These are phyloP conservation scores for Glyptemys insculpta DNA, from an alignment of 2,797 vertebrate genomes.

Conservation along the genomic window DNA sequence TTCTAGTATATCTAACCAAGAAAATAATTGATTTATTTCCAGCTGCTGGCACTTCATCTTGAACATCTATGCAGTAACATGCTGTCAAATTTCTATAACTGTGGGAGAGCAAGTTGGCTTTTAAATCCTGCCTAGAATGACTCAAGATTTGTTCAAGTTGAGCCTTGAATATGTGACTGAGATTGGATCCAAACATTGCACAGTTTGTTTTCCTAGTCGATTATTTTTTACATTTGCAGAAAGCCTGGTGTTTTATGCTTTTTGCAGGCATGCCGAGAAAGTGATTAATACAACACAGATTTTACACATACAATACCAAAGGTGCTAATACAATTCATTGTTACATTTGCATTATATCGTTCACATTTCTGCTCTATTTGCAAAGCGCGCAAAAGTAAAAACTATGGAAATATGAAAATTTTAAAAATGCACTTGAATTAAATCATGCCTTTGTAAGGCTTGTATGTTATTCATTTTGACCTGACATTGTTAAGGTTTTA, in stretches of 20 bases:
- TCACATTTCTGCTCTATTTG: neutral
- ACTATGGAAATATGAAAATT: neutral
- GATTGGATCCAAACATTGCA: neutral
- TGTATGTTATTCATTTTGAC: conserved; percentile 19
- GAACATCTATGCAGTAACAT: neutral
- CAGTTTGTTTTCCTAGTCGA: neutral
- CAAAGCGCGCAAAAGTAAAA: neutral
- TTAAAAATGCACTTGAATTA: neutral
- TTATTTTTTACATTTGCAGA: neutral
- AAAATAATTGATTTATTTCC: conserved; percentile 34
- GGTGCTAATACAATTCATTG: neutral
- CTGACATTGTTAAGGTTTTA: conserved; percentile 13
- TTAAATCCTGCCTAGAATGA: conserved; percentile 15
- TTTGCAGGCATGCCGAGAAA: neutral
- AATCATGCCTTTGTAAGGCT: conserved; percentile 31
- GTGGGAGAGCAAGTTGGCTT: neutral
- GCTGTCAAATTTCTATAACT: neutral
- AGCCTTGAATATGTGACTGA: conserved; percentile 33
- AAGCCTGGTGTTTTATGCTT: neutral
- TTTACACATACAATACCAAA: conserved; percentile 13
- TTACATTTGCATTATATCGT: neutral
- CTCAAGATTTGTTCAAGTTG: conserved; percentile 17
- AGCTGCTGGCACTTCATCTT: conserved; percentile 22
- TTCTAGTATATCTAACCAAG: neutral
- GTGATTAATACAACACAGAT: conserved; percentile 3